These are phyloP conservation scores for Dasyornis broadbenti DNA, from an alignment of 2,113 vertebrate species.

Conservation along the genomic window DNA sequence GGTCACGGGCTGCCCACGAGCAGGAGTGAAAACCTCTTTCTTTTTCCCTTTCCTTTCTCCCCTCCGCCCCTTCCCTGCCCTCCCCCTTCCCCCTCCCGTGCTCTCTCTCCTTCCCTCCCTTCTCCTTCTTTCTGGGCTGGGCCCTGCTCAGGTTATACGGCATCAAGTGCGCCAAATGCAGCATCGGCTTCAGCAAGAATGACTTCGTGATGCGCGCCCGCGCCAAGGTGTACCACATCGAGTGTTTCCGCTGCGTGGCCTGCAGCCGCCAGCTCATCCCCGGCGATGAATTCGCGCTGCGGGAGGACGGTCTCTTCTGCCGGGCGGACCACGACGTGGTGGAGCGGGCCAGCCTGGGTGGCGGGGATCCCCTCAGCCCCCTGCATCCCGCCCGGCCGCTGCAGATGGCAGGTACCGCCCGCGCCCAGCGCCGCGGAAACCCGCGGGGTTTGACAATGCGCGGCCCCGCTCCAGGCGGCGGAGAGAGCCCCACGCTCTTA, in stretches of 20 bases:
- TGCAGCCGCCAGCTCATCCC: constrained; percentile 98
- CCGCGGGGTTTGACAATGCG: neutral
- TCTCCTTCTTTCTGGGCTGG: neutral
- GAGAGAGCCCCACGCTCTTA: neutral
- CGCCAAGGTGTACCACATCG: constrained; percentile 97
- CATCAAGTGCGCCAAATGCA: constrained; percentile 98
- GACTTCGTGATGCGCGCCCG: constrained; percentile 98
- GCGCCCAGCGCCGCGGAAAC: neutral
- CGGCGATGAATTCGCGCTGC: constrained; percentile 93
- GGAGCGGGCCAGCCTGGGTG: constrained; percentile 88
- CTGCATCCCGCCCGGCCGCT: constrained; percentile 89
- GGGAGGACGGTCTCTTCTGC: constrained; percentile 96
- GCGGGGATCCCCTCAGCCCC: constrained; percentile 90
- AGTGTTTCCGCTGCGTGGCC: constrained; percentile 98
- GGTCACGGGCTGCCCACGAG: neutral
- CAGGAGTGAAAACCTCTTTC: constrained; percentile 20
- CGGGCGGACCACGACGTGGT: constrained; percentile 95
- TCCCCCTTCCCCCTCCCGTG: neutral
- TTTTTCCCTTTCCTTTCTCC: neutral
- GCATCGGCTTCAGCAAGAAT: constrained; percentile 98
- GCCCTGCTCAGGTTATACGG: constrained; percentile 86
- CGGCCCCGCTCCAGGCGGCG: no score
- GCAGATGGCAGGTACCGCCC: constrained; percentile 94
- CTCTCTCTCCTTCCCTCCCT: neutral
- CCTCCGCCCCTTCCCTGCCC: neutral